Conservation (phyloP, 2,797 vertebrate genomes). For the Diglossa cyanea region DNA sequence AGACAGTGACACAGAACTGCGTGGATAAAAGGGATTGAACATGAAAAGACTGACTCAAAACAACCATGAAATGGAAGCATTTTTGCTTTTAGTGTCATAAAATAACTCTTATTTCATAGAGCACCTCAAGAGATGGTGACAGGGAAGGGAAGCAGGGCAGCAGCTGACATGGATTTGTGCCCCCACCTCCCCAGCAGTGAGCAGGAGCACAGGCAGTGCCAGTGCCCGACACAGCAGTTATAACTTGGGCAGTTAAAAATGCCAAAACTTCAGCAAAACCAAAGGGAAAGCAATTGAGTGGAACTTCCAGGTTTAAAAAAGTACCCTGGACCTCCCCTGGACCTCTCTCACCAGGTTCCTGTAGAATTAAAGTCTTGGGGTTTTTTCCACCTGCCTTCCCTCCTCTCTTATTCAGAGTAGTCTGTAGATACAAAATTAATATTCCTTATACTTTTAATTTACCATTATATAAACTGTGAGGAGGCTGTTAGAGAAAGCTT, state of each 20-base stretch:
- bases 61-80: slow-evolving; percentile 42
- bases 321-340: rapidly evolving
- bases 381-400: not conserved
- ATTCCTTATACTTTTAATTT: not conserved
- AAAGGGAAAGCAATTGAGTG: not conserved
- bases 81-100: slow-evolving; percentile 49
- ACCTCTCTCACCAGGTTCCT: no score
- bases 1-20: slow-evolving; percentile 33
- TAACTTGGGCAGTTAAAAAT: not conserved
- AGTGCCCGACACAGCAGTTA: not conserved
- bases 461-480: not conserved
- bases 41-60: slow-evolving; percentile 63
- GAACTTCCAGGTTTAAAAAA: not conserved
- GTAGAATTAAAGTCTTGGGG: not conserved
- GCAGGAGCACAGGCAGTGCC: not conserved
- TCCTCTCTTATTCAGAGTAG: not conserved
- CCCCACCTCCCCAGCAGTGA: not conserved
- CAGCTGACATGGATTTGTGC: not conserved
- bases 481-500: not conserved
- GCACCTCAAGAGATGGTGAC: slow-evolving; percentile 7
- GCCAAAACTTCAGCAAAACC: not conserved
- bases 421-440: not conserved
- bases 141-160: slow-evolving; percentile 25
- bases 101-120: slow-evolving; percentile 28
- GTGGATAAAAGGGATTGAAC: slow-evolving; percentile 54